These are phyloP conservation scores for Odontocolon sp. DNA, from an alignment of 2,888 invertebrate species.

Conservation along the genomic window DNA sequence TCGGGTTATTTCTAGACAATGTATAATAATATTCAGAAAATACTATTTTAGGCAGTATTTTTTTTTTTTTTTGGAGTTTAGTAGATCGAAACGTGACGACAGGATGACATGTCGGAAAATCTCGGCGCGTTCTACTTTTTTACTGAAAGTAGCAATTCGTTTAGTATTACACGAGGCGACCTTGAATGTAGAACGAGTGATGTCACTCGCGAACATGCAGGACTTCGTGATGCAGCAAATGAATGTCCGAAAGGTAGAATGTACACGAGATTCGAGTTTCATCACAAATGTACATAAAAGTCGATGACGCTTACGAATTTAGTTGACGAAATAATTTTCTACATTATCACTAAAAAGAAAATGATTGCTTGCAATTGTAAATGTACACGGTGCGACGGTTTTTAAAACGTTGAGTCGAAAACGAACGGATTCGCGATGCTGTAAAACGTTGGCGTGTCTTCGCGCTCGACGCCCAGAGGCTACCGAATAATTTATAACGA, in stretches of 20 bases:
- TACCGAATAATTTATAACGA: slow-evolving; percentile 38
- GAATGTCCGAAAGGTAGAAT: background rate
- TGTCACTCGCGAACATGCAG: slow-evolving; percentile 29
- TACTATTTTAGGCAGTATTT: too few species aligned
- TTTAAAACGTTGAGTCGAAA: slow-evolving; percentile 1
- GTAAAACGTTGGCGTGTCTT: slow-evolving; percentile 3
- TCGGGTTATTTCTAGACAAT: too few species aligned
- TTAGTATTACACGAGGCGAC: slow-evolving; percentile 20
- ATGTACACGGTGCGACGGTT: background rate
- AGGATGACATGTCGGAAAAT: background rate
- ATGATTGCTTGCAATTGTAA: background rate
- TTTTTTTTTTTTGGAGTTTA: too few species aligned
- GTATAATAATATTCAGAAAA: too few species aligned
- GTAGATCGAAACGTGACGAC: background rate
- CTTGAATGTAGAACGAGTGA: slow-evolving; percentile 44
- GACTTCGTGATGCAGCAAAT: slow-evolving; percentile 11
- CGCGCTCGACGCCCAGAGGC: slow-evolving; percentile 5
- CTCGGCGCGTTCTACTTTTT: background rate
- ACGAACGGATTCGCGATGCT: slow-evolving; percentile 14
- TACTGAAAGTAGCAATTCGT: slow-evolving; percentile 13
- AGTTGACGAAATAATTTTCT: background rate
- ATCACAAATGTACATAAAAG: background rate
- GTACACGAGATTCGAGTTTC: background rate
- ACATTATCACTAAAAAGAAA: background rate
- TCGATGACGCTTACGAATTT: background rate